Evolutionary conservation across 2,113 vertebrate genomes (phyloP).

Genomic region (Siniperca chuatsi): DNA sequence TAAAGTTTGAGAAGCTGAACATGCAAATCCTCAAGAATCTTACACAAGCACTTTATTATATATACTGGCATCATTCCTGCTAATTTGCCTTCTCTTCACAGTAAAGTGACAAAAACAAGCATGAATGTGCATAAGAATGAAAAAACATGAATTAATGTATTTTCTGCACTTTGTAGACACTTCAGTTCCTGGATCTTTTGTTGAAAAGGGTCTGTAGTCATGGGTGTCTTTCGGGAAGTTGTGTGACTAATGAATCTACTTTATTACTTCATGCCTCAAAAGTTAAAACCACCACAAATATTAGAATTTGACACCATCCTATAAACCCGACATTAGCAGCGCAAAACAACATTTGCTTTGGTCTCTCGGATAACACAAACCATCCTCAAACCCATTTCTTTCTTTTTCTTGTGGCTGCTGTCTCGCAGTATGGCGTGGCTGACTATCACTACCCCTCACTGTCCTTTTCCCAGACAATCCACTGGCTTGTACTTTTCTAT

Average conservation of each 20-base stretch:
- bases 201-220: not conserved
- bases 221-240: not conserved
- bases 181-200: not conserved
- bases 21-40: not conserved
- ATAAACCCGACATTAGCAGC: not conserved
- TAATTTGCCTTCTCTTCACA: not conserved
- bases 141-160: not conserved
- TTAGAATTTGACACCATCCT: not conserved
- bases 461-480: constrained; percentile 59
- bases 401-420: constrained; percentile 20
- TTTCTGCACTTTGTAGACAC: not conserved
- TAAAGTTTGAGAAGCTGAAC: not conserved
- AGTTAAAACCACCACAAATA: constrained; percentile 21
- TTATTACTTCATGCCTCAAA: not conserved
- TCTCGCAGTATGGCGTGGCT: not conserved
- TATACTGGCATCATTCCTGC: not conserved
- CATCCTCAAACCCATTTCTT: not conserved
- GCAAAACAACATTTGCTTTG: constrained; percentile 5
- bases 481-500: constrained; percentile 72
- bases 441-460: not conserved
- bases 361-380: constrained; percentile 15
- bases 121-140: not conserved
- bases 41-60: not conserved
- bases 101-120: not conserved
- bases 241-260: constrained; percentile 7